Evolutionary conservation across 2,888 invertebrate species (phyloP).

Genomic region (Drosophila gaucha): DNA sequence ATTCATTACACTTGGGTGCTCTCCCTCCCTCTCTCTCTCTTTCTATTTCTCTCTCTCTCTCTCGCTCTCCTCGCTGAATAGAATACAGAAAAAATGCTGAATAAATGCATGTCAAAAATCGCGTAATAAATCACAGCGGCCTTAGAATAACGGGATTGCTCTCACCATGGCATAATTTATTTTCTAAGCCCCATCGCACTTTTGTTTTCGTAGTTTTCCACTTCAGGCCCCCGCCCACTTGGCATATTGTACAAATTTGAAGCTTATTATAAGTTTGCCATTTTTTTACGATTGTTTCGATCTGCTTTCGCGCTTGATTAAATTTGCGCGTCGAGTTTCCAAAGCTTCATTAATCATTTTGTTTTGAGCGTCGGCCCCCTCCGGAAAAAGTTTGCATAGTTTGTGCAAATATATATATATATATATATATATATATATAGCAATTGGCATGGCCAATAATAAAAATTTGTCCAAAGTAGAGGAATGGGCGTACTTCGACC

Average conservation of each 20-base stretch:
- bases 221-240: background rate
- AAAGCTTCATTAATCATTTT: slow-evolving; percentile 75
- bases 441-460: slow-evolving; percentile 76
- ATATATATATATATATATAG: slow-evolving; percentile 19
- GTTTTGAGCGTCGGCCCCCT: slow-evolving; percentile 39
- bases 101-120: slow-evolving; percentile 69
- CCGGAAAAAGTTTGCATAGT: slow-evolving; percentile 36
- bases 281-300: slow-evolving; percentile 59
- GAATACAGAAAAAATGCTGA: slow-evolving; percentile 25
- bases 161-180: slow-evolving; percentile 62
- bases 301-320: slow-evolving; percentile 76
- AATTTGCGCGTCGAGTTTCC: slow-evolving; percentile 71
- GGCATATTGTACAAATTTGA: slow-evolving; percentile 71
- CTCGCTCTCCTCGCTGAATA: background rate
- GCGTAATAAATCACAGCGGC: slow-evolving; percentile 67
- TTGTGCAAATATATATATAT: slow-evolving; percentile 5
- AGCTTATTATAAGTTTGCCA: slow-evolving; percentile 72
- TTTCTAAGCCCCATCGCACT: slow-evolving; percentile 54
- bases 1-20: slow-evolving; percentile 45
- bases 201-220: slow-evolving; percentile 23
- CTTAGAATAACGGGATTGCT: slow-evolving; percentile 26
- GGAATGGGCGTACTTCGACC: too few relatives aligned
- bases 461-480: slow-evolving; percentile 55
- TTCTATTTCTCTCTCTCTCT: background rate
- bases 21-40: background rate